Percentiles rank a stretch among this genome's conserved stretches.
phyloP scores from a whole-genome alignment of 2,113 vertebrate genomes.

The Myxocyprinus asiaticus region DNA sequence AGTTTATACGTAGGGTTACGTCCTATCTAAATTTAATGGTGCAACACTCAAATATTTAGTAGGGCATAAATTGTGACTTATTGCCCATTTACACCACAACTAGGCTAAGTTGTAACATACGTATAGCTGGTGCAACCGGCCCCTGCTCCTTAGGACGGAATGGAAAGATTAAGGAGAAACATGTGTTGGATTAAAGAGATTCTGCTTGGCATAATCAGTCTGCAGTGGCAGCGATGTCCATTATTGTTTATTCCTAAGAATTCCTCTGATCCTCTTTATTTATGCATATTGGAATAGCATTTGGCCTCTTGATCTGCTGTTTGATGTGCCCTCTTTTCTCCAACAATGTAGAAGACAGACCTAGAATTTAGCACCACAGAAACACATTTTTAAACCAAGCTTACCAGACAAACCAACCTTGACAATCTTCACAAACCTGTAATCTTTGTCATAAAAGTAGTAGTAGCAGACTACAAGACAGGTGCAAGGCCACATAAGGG shows the following conservation, averaged over 20 bases:
- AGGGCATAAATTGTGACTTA: too few relatives aligned
- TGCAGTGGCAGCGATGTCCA: constrained; percentile 16
- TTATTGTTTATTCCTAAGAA: constrained; percentile 3
- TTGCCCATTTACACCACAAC: too few relatives aligned
- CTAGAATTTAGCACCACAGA: constrained; percentile 35
- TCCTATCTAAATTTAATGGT: too few relatives aligned
- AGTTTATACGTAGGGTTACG: too few relatives aligned
- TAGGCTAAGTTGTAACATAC: too few relatives aligned
- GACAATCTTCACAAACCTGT: background rate
- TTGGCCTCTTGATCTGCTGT: too few relatives aligned
- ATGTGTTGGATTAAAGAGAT: constrained; percentile 42
- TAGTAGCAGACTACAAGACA: too few relatives aligned
- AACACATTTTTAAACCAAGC: background rate
- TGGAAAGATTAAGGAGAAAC: constrained; percentile 29
- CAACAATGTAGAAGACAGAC: constrained; percentile 39
- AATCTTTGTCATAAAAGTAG: too few relatives aligned
- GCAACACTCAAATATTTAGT: too few relatives aligned
- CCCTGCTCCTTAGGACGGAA: background rate
- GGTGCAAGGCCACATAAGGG: too few relatives aligned
- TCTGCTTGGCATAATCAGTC: constrained; percentile 9
- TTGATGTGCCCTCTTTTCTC: constrained; percentile 13
- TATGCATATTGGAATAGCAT: constrained; percentile 20
- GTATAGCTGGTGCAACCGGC: too few relatives aligned
- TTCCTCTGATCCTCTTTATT: constrained; percentile 37
- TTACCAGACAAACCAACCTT: background rate